phyloP scores from a whole-genome alignment of 2,797 vertebrate genomes.

The Coccyzus lansbergi region DNA sequence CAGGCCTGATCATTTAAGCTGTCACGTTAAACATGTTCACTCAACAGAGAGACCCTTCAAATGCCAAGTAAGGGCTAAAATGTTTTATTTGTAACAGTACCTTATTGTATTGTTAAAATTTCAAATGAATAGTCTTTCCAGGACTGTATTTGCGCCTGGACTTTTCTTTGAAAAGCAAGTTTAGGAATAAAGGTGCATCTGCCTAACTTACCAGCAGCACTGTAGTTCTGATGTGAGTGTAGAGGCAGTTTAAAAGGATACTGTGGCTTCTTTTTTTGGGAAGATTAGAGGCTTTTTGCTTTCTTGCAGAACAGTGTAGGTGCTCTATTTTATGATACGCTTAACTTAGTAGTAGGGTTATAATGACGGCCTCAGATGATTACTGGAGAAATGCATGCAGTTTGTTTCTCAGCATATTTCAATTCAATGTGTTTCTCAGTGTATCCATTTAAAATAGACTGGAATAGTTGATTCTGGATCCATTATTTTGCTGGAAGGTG shows the following conservation, averaged over 20 bases:
- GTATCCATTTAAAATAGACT: not conserved
- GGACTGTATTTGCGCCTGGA: constrained; percentile 14
- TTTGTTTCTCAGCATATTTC: not conserved
- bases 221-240: not conserved
- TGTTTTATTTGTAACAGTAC: constrained; percentile 59
- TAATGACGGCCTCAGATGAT: not conserved
- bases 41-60: constrained; percentile 99
- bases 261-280: not conserved
- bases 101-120: not conserved
- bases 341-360: not conserved
- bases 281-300: constrained; percentile 3
- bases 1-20: constrained; percentile 99
- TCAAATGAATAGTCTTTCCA: not conserved
- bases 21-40: constrained; percentile 99
- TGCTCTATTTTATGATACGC: not conserved
- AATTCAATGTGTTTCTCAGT: not conserved
- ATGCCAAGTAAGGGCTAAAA: constrained; percentile 97
- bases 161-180: constrained; percentile 30
- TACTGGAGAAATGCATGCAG: not conserved
- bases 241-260: not conserved
- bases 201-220: not conserved
- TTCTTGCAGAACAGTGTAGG: not conserved
- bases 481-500: constrained; percentile 20
- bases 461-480: constrained; percentile 2
- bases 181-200: not conserved